Conservation (phyloP, 2,797 vertebrate species). For the Catostomus latipinnis region DNA sequence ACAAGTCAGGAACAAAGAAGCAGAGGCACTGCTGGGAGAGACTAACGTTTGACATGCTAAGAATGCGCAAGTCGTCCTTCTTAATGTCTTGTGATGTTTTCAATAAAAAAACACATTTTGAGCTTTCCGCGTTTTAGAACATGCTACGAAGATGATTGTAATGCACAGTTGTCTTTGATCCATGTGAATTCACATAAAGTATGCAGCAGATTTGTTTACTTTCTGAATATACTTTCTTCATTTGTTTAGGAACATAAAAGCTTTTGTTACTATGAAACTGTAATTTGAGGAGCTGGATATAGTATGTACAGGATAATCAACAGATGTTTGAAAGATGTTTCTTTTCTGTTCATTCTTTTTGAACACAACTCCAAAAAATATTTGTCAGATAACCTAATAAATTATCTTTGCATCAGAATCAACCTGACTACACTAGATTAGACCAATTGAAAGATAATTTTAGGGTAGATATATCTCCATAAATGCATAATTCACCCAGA, state of each 20-base stretch:
- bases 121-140: background rate
- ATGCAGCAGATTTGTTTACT: slow-evolving; percentile 22
- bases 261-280: slow-evolving; percentile 10
- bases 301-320: no score
- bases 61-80: slow-evolving; percentile 35
- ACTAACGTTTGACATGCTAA: slow-evolving; percentile 38
- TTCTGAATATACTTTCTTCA: background rate
- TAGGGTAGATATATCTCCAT: no score
- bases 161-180: background rate
- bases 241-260: slow-evolving; percentile 9
- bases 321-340: no score
- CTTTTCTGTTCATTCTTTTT: background rate
- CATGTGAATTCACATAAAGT: slow-evolving; percentile 1
- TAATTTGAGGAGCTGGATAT: slow-evolving; percentile 4
- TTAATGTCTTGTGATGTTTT: slow-evolving; percentile 22
- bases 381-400: no score
- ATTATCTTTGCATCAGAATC: no score
- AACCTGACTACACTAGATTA: no score
- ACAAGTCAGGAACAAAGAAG: slow-evolving; percentile 65
- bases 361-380: background rate
- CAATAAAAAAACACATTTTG: slow-evolving; percentile 21
- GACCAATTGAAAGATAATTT: no score
- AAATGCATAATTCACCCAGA: no score
- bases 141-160: background rate
- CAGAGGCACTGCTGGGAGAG: slow-evolving; percentile 61